These are phyloP conservation scores for Gibbula magus DNA, from an alignment of 2,888 invertebrate species.

Conservation along the genomic window DNA sequence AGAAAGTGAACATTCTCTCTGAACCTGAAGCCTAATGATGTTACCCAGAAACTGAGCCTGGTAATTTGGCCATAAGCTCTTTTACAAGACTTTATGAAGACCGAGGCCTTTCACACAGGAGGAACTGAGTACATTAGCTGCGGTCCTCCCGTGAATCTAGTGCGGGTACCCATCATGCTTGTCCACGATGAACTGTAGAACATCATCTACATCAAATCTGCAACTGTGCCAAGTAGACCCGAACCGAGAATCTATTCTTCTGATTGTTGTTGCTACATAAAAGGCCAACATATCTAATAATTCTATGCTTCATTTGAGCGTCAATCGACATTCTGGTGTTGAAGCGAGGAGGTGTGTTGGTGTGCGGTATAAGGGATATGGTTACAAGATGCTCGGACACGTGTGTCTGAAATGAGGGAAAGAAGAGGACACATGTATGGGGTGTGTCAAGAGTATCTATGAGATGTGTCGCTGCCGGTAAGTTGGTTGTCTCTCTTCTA, in stretches of 20 bases:
- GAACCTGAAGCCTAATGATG: not conserved
- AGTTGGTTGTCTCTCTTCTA: not conserved
- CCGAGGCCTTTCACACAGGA: not conserved
- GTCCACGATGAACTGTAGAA: not conserved
- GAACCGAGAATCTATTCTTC: not conserved
- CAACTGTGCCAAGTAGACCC: not conserved
- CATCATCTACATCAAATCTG: no score
- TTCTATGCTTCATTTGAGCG: constrained; percentile 4
- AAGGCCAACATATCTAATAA: not conserved
- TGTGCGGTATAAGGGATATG: no score
- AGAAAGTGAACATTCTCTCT: not conserved
- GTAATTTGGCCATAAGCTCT: not conserved
- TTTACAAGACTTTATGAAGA: not conserved
- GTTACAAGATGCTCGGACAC: no score
- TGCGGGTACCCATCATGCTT: not conserved
- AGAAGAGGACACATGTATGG: not conserved
- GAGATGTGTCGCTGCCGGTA: not conserved
- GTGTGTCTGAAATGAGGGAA: not conserved
- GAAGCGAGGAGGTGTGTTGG: not conserved
- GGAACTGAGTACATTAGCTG: not conserved
- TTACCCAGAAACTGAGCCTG: not conserved
- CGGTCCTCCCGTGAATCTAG: not conserved
- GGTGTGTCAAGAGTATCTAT: constrained; percentile 5
- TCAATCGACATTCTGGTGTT: not conserved
- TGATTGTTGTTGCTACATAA: not conserved